These are phyloP conservation scores for Hoplias malabaricus DNA, from an alignment of 2,113 vertebrate genomes.

Conservation along the genomic window DNA sequence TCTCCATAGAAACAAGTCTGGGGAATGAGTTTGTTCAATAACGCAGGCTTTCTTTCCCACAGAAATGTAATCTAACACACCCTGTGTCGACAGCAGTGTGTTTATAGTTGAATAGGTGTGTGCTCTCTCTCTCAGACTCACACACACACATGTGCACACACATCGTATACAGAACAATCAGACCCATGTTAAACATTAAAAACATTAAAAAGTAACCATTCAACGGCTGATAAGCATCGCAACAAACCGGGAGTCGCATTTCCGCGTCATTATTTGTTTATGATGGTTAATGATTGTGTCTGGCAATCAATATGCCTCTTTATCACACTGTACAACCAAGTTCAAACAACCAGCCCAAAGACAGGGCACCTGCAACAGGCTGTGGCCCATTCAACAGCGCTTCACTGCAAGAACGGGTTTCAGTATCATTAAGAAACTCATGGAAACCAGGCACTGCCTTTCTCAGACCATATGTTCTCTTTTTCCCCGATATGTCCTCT, in stretches of 20 bases:
- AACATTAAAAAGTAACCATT: constrained; percentile 23
- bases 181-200: constrained; percentile 42
- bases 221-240: constrained; percentile 26
- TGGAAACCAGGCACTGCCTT: background rate
- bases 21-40: background rate
- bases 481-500: no score
- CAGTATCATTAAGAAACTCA: constrained; percentile 6
- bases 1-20: background rate
- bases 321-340: constrained; percentile 48
- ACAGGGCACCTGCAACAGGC: constrained; percentile 34
- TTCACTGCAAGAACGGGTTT: constrained; percentile 10
- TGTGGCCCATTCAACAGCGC: constrained; percentile 5
- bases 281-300: constrained; percentile 59
- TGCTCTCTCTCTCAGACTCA: background rate
- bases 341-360: constrained; percentile 40
- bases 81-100: background rate
- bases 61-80: background rate
- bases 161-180: constrained; percentile 31
- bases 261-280: constrained; percentile 51
- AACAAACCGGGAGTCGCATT: constrained; percentile 42
- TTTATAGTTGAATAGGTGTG: background rate
- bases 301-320: constrained; percentile 54
- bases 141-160: background rate
- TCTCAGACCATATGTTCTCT: no score
- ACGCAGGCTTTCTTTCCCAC: background rate